These are phyloP conservation scores for Dasysyrphus tricinctus DNA, from an alignment of 2,888 invertebrate species.

Conservation along the genomic window DNA sequence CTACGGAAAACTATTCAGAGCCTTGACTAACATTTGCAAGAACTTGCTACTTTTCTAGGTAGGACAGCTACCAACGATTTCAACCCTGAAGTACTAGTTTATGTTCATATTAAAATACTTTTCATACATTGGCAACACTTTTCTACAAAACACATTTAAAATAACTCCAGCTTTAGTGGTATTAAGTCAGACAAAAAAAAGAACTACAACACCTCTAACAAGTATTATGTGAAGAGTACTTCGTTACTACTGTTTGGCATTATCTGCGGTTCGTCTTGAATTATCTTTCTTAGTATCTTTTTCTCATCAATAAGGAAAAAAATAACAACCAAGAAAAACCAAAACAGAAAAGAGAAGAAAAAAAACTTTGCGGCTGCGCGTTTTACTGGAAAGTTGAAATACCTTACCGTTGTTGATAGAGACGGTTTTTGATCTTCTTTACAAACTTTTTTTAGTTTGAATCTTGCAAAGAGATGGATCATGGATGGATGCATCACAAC, in stretches of 20 bases:
- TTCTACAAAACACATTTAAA: not conserved
- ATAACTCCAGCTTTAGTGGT: slow-evolving; percentile 9
- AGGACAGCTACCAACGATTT: too few species aligned
- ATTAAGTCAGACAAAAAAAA: not conserved
- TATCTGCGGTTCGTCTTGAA: slow-evolving; percentile 54
- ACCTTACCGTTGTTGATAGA: slow-evolving; percentile 34
- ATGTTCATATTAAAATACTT: not conserved
- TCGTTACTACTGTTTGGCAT: slow-evolving; percentile 56
- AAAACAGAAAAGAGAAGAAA: not conserved
- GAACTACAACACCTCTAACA: slow-evolving; percentile 25
- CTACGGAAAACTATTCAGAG: too few species aligned
- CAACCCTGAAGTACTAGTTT: too few species aligned
- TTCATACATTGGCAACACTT: slow-evolving; percentile 53
- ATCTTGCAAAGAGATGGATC: slow-evolving; percentile 6
- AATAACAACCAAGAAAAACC: slow-evolving; percentile 14
- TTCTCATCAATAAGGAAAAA: slow-evolving; percentile 16
- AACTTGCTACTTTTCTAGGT: too few species aligned
- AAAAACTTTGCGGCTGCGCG: slow-evolving; percentile 48
- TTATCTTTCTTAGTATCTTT: slow-evolving; percentile 28
- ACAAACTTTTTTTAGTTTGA: not conserved
- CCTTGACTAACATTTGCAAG: too few species aligned
- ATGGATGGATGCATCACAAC: slow-evolving; percentile 25
- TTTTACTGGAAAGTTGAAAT: slow-evolving; percentile 64
- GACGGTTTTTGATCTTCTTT: slow-evolving; percentile 14
- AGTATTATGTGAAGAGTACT: slow-evolving; percentile 57